Evolutionary conservation across 2,888 invertebrate species (phyloP), one percentile per base, ranked within the genome.

Genomic region (Stenurella melanura): DNA sequence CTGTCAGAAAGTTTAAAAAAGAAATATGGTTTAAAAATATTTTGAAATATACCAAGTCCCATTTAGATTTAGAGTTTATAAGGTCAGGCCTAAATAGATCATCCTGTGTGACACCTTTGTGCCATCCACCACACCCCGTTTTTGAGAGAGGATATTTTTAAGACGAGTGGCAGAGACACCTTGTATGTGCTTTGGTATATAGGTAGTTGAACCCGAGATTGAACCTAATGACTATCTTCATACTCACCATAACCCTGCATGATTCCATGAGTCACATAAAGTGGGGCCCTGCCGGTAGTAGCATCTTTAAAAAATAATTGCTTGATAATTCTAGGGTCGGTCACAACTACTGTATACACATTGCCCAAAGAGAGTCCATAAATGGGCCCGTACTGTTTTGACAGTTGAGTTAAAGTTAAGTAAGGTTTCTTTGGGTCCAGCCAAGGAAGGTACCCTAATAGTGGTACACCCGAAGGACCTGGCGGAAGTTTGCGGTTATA

Each of bases 191-290:
- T n/a, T n/a, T n/a, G n/a, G n/a, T n/a, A n/a, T n/a, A n/a, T n/a
- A n/a, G n/a, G n/a, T n/a, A n/a, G n/a, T n/a, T n/a, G n/a, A n/a
- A n/a, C n/a, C n/a, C n/a, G n/a, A n/a, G n/a, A n/a, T n/a, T n/a
- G n/a, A n/a, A n/a, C n/a, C n/a, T n/a, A n/a, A n/a, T n/a, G n/a
- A n/a, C n/a, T n/a, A n/a, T n/a, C n/a, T n/a, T n/a, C 58, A 30
- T 56, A 89, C 93, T 93, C 89, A 96, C 97, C 97, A 87, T 95
- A 94, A 82, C 97, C 96, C 77, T 94, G 91, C 95, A 97, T 96
- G 77, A 97, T 95, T 42, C 96, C 96, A 86, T 96, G 96, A 0
- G 96, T 96, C 64, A 97, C 89, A 87, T 93, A 96, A 1, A 97
- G 91, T 1, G 96, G 96, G 0, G 97, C 96, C 79, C 96, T 91